These are phyloP conservation scores for Sinonovacula constricta DNA, from an alignment of 1,140 invertebrate genomes.

Conservation along the genomic window DNA sequence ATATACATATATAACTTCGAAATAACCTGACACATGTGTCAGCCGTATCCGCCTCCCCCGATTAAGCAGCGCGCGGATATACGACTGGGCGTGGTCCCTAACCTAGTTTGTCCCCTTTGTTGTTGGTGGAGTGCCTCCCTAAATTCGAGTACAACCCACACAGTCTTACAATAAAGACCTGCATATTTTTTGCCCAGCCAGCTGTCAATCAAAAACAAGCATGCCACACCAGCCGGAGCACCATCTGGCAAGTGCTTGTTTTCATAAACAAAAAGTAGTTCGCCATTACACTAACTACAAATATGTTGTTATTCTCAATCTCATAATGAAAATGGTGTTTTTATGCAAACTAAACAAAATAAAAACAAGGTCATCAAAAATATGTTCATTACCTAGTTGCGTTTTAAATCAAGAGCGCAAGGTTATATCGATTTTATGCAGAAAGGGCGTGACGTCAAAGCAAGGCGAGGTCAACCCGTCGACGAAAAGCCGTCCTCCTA, in stretches of 20 bases:
- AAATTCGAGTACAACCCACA: slow-evolving; percentile 51
- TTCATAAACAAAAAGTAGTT: slow-evolving; percentile 27
- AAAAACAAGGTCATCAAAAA: neutral
- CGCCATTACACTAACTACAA: neutral
- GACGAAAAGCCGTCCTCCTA: neutral
- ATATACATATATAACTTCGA: too few species aligned
- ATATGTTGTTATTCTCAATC: neutral
- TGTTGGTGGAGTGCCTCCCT: slow-evolving; percentile 32
- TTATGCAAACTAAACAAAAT: neutral
- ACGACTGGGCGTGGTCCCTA: slow-evolving; percentile 43
- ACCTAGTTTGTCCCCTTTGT: slow-evolving; percentile 29
- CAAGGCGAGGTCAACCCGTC: slow-evolving; percentile 50
- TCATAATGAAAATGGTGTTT: neutral
- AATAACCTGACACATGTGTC: too few species aligned
- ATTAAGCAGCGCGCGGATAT: too few species aligned
- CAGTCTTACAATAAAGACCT: slow-evolving; percentile 2
- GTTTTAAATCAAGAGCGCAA: slow-evolving; percentile 2
- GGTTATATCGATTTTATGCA: slow-evolving; percentile 39
- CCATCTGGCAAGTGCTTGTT: slow-evolving; percentile 8
- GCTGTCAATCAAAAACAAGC: slow-evolving; percentile 41
- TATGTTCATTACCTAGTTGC: neutral
- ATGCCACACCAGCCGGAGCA: slow-evolving; percentile 45
- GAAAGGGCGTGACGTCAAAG: slow-evolving; percentile 50
- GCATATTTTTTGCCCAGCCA: slow-evolving; percentile 19
- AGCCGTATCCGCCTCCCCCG: too few species aligned